Base-by-base conservation (phyloP, 2,888 invertebrate genomes). In the Aspidapion aeneum region DNA sequence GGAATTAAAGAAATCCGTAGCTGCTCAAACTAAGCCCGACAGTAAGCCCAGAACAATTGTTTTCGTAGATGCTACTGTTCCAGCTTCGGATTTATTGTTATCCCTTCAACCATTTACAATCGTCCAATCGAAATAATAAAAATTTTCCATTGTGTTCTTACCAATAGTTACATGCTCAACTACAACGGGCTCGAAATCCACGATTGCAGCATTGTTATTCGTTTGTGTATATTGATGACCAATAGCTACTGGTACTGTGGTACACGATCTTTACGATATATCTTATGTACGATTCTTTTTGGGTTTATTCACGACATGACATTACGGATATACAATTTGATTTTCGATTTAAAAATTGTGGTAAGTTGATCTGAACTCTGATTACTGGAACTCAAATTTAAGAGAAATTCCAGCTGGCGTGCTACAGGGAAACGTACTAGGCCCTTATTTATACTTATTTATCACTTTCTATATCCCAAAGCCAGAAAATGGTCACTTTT, bases 211-310 rank as follows among this genome's bases (percentile, higher is more conserved):
- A 77, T 78, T 78, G 78, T 78, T 77, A 74, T 75, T 75, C 75
- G 75, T 76, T 76, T 77, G 76, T 79, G 77, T 79, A 77, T 78
- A 78, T 78, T 77, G 78, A 78, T 76, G 77, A 74, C 74, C 78
- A 77, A 78, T 78, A 72, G 78, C 77, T 77, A 78, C 78, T n/a
- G n/a, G n/a, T n/a, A n/a, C n/a, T n/a, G n/a, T n/a, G 71, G 76
- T 76, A 75, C 74, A 73, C 72, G 74, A 70, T 73, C 60, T 67
- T 62, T 66, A 68, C 65, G 67, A 66, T 68, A 66, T 68, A 67
- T 68, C 57, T 35, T 35, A 35, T 12, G 35, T 35, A n/a, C n/a
- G n/a, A n/a, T n/a, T 35, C 12, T 35, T 12, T 12, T 35, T 35
- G 35, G 5, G 5, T 35, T 7, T 35, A 35, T 35, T 35, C 35